Evolutionary conservation across 1,140 invertebrate species (phyloP), one percentile per base, ranked within the genome.

Genomic region (Achroia grisella): DNA sequence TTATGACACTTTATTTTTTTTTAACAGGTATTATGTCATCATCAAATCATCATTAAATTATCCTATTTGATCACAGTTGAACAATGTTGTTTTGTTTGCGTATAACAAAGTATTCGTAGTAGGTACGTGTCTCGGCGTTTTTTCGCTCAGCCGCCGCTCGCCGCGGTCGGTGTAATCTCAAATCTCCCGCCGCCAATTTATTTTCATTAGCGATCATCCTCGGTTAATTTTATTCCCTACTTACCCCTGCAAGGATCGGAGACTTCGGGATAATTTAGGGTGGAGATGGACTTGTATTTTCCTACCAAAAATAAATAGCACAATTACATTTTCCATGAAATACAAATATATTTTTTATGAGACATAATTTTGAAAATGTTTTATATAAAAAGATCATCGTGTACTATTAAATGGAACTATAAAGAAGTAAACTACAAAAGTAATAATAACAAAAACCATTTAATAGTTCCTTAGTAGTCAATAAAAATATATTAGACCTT

Each of bases 121-220:
- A 11, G 34, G 66, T 66, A 82, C 65, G 33, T 5, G 42, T 0
- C 31, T 15, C 32, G 34, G 6, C 45, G 46, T 48, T 63, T 67
- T 67, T 71, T 71, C 50, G 46, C 46, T 48, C 40, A 41, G 56
- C 35, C 56, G 52, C 39, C 57, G 52, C 51, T 59, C 51, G 52
- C 56, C 52, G 58, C 59, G 69, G 62, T 55, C 66, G 69, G 68
- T 74, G 74, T 86, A 86, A 86, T 87, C 86, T 82, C 79, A 78
- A 84, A 86, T 86, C 83, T 84, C 79, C 86, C 73, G 73, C 73
- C 67, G 71, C 74, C 86, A 86, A 87, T 87, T 86, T 87, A 86
- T 87, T 87, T 87, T 87, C 86, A 87, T 87, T 87, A 87, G 83
- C 78, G 86, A 87, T 87, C 81, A 87, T 87, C 86, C 86, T 80